Evolutionary conservation across 2,113 vertebrate species (phyloP).

Genomic region (Eolophus roseicapilla): DNA sequence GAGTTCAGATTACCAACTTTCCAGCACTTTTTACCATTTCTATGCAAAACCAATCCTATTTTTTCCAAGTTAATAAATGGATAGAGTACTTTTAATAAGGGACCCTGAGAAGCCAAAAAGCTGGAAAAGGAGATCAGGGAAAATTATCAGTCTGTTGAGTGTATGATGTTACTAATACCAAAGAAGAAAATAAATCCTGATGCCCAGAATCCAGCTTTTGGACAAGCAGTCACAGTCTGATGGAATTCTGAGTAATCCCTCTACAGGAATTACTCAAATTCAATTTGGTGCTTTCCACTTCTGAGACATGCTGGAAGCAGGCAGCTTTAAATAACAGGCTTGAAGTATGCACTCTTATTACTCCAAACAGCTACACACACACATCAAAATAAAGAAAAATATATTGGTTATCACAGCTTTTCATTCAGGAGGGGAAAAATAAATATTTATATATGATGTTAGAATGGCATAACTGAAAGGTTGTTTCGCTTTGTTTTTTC

Average conservation of each 20-base stretch:
- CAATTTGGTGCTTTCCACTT: constrained; percentile 5
- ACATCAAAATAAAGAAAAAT: constrained; percentile 9
- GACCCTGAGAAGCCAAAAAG: not conserved
- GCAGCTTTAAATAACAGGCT: not conserved
- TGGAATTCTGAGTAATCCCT: constrained; percentile 2
- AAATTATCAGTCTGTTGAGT: constrained; percentile 4
- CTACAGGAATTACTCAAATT: constrained; percentile 25
- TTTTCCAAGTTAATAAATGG: constrained; percentile 69
- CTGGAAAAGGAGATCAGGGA: not conserved
- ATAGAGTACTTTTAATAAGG: constrained; percentile 41
- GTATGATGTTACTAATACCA: not conserved
- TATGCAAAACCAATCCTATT: constrained; percentile 48
- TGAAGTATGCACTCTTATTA: not conserved
- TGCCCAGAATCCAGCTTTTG: not conserved
- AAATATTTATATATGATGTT: constrained; percentile 6
- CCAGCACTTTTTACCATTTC: constrained; percentile 37
- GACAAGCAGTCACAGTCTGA: not conserved
- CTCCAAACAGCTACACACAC: not conserved
- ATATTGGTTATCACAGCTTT: not conserved
- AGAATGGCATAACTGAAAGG: not conserved
- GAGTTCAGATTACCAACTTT: constrained; percentile 58
- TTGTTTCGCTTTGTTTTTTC: not conserved
- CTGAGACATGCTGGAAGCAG: not conserved
- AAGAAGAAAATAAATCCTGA: not conserved
- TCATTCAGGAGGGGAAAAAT: not conserved